Conservation (phyloP, 1,140 invertebrate species). For the Drosophila sturtevanti region DNA sequence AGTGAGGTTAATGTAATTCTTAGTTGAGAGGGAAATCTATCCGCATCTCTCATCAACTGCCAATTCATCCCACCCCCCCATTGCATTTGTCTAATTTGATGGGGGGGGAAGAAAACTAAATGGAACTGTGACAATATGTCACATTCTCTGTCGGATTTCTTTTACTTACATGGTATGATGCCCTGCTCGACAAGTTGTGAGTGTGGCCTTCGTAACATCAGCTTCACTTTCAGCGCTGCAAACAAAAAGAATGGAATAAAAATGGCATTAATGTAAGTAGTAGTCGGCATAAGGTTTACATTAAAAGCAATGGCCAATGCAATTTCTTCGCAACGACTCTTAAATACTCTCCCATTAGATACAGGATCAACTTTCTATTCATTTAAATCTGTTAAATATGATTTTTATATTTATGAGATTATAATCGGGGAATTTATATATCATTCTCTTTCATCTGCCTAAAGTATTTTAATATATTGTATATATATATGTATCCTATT, state of each 20-base stretch:
- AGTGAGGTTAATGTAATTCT: slow-evolving; percentile 68
- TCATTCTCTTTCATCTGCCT: too few species aligned
- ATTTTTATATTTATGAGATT: too few species aligned
- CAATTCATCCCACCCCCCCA: not conserved
- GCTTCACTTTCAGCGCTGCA: slow-evolving; percentile 97
- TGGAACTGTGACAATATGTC: slow-evolving; percentile 1
- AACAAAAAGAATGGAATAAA: slow-evolving; percentile 80
- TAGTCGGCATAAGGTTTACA: not conserved
- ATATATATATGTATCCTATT: too few species aligned
- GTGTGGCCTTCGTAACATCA: slow-evolving; percentile 96
- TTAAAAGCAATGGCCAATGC: not conserved
- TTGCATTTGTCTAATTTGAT: slow-evolving; percentile 8
- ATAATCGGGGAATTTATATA: too few species aligned
- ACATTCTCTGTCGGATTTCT: not conserved
- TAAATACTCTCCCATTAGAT: not conserved
- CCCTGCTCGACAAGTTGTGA: slow-evolving; percentile 98
- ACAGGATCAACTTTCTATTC: too few species aligned
- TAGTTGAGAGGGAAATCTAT: slow-evolving; percentile 23
- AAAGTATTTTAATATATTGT: too few species aligned
- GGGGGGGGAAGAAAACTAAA: not conserved
- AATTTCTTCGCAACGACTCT: not conserved
- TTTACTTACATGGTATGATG: slow-evolving; percentile 98
- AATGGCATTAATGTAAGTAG: not conserved
- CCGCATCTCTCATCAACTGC: not conserved
- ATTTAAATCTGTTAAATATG: too few species aligned